These are phyloP conservation scores for Sebastiscus tertius DNA, from an alignment of 2,797 vertebrate genomes.

Conservation along the genomic window DNA sequence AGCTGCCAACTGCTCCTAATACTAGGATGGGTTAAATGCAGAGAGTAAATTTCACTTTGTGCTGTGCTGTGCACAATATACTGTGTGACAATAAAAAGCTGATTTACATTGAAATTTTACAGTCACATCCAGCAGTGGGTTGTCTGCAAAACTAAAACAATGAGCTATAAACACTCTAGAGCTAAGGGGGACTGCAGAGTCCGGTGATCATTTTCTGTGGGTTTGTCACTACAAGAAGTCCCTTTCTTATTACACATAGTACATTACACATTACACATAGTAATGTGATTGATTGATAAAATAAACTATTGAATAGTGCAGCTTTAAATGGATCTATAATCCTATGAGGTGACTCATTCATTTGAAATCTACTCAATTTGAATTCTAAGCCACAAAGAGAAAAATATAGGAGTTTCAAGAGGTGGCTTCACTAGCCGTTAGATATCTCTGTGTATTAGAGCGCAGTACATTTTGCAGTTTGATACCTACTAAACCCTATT, in stretches of 20 bases:
- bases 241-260: not conserved
- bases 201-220: not conserved
- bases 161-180: no score
- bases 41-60: no score
- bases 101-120: not conserved
- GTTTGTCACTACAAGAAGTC: not conserved
- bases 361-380: not conserved
- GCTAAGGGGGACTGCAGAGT: not conserved
- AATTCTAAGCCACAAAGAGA: not conserved
- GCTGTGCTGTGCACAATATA: no score
- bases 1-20: no score
- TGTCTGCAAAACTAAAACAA: not conserved
- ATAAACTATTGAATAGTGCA: not conserved
- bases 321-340: not conserved
- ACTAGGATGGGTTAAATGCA: no score
- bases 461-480: not conserved
- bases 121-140: not conserved
- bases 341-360: not conserved
- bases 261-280: not conserved
- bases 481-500: not conserved
- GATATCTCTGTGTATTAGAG: not conserved
- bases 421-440: not conserved
- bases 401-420: not conserved
- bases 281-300: not conserved
- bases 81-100: no score